Percentiles rank a stretch among this genome's conserved stretches.
Conservation (phyloP, 2,113 vertebrate genomes). For the Sciurus niger region DNA sequence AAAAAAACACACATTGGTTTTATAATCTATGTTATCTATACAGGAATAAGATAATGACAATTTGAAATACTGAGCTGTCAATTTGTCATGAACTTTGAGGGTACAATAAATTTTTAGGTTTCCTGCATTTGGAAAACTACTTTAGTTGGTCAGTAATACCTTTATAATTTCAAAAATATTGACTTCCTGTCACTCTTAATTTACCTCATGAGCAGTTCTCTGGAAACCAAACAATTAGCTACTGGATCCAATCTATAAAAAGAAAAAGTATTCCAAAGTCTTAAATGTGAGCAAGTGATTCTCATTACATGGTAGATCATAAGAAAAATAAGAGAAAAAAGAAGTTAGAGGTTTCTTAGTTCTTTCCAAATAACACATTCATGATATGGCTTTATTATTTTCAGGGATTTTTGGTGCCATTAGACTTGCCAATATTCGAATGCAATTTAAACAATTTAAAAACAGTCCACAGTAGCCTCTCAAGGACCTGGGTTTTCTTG, state of each 20-base stretch:
- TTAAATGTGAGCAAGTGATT: constrained; percentile 28
- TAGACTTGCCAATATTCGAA: constrained; percentile 39
- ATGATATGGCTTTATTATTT: neutral
- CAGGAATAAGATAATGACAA: constrained; percentile 1
- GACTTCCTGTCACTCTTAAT: neutral
- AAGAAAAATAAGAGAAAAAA: neutral
- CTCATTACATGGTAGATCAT: neutral
- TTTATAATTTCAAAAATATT: neutral
- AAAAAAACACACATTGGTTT: constrained; percentile 7
- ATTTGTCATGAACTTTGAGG: neutral
- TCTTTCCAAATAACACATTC: constrained; percentile 1
- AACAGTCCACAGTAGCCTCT: neutral
- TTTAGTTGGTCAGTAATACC: neutral
- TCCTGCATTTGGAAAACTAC: neutral
- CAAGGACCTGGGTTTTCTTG: neutral
- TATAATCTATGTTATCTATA: neutral
- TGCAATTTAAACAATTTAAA: neutral
- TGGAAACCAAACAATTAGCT: neutral
- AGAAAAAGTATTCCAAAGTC: neutral
- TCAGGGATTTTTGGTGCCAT: neutral
- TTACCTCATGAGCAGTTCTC: neutral
- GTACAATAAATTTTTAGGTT: constrained; percentile 1
- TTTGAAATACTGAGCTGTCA: neutral
- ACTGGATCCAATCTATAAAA: neutral
- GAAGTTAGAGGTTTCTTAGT: neutral